Conservation (phyloP, 2,888 invertebrate genomes). For the Diaphora mendica region DNA sequence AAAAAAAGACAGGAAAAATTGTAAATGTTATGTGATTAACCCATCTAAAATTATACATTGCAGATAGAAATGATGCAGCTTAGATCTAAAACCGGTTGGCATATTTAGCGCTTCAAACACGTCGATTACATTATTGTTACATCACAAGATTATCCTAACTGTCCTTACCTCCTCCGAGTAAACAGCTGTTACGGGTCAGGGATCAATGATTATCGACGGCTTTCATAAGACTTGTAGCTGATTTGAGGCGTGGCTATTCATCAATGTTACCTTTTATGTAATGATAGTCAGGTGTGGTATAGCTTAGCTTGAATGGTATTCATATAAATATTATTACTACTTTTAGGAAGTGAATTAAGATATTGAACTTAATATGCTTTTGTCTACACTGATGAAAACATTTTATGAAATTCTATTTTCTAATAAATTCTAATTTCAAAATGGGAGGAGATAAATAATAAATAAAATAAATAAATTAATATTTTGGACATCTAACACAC, state of each 20-base stretch:
- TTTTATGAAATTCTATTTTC: too few relatives aligned
- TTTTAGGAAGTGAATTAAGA: too few relatives aligned
- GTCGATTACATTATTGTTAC: constrained; percentile 1
- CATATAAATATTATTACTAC: too few relatives aligned
- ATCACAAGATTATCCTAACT: constrained; percentile 1
- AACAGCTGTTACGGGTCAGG: constrained; percentile 14
- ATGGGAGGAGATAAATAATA: too few relatives aligned
- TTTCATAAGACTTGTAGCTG: constrained; percentile 16
- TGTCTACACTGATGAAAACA: too few relatives aligned
- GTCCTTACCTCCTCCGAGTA: constrained; percentile 2
- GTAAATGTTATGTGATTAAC: too few relatives aligned
- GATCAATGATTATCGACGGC: constrained; percentile 15
- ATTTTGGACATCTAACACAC: too few relatives aligned
- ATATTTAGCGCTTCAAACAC: not conserved
- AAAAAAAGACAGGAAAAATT: too few relatives aligned
- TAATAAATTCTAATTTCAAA: too few relatives aligned
- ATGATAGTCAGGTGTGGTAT: constrained; percentile 10
- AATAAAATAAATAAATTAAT: too few relatives aligned
- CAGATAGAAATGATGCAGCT: not conserved
- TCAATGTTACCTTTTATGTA: constrained; percentile 20
- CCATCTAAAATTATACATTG: not conserved
- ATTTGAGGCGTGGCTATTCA: constrained; percentile 14
- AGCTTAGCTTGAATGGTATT: not conserved
- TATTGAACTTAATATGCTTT: too few relatives aligned
- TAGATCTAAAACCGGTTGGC: not conserved